phyloP scores from a whole-genome alignment of 2,113 vertebrate genomes.

The Percopsis transmontana region DNA sequence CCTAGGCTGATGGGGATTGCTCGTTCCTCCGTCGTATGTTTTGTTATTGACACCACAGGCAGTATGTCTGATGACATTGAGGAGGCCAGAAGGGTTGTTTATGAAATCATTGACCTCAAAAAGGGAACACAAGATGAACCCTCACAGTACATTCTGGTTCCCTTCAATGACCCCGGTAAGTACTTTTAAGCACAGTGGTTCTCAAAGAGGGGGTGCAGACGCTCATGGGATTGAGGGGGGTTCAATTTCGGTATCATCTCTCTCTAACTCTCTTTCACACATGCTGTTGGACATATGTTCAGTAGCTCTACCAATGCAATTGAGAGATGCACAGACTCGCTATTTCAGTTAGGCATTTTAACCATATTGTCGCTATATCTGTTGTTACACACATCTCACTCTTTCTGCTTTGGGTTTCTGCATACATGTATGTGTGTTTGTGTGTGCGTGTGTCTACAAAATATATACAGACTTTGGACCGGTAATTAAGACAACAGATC shows the following conservation, averaged over 20 bases:
- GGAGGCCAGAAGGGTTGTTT: slow-evolving; percentile 46
- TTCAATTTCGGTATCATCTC: background rate
- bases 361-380: background rate
- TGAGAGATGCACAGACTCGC: background rate
- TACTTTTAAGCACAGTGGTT: too few relatives aligned
- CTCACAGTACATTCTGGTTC: slow-evolving; percentile 78
- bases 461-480: slow-evolving; percentile 69
- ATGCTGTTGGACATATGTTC: background rate
- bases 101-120: slow-evolving; percentile 70
- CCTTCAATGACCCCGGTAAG: slow-evolving; percentile 78
- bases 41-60: slow-evolving; percentile 79
- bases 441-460: slow-evolving; percentile 3
- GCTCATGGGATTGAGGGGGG: too few relatives aligned
- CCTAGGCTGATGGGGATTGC: slow-evolving; percentile 76
- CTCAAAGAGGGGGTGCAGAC: too few relatives aligned
- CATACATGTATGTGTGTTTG: slow-evolving; percentile 4
- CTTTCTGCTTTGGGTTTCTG: background rate
- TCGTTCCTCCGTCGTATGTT: slow-evolving; percentile 72
- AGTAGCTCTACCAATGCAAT: too few relatives aligned
- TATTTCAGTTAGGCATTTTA: too few relatives aligned
- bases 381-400: background rate
- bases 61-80: slow-evolving; percentile 75
- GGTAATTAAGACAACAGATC: slow-evolving; percentile 61
- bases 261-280: background rate
- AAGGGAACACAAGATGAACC: slow-evolving; percentile 77